Conservation (phyloP, 1,140 invertebrate species). For the Drosophila repleta region DNA sequence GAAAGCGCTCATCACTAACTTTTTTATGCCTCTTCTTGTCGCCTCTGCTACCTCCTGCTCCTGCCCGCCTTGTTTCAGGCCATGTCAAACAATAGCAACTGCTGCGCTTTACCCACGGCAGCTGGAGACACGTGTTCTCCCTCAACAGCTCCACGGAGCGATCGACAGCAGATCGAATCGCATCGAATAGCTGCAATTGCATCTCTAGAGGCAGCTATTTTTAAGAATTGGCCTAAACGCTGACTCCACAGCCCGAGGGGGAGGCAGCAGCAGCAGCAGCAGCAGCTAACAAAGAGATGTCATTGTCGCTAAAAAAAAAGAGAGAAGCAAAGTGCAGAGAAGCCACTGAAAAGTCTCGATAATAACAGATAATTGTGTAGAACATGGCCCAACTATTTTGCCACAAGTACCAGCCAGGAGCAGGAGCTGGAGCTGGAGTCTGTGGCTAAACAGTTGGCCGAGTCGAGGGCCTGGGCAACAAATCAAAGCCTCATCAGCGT, state of each 20-base stretch:
- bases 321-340: slow-evolving; percentile 3
- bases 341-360: slow-evolving; percentile 64
- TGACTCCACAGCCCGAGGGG: slow-evolving; percentile 6
- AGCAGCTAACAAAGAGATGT: slow-evolving; percentile 67
- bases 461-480: slow-evolving; percentile 40
- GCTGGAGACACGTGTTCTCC: slow-evolving; percentile 70
- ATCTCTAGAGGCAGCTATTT: slow-evolving; percentile 71
- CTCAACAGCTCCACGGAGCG: slow-evolving; percentile 33
- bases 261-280: background rate
- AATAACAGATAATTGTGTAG: slow-evolving; percentile 83
- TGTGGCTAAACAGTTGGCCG: slow-evolving; percentile 15
- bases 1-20: too few relatives aligned
- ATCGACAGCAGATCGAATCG: slow-evolving; percentile 30
- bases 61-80: background rate
- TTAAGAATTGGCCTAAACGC: slow-evolving; percentile 75
- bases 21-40: background rate
- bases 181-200: slow-evolving; percentile 29
- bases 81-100: slow-evolving; percentile 16
- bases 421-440: background rate
- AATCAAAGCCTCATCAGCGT: slow-evolving; percentile 77
- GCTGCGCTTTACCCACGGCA: background rate
- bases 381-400: slow-evolving; percentile 82
- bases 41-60: background rate
- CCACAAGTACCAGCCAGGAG: slow-evolving; percentile 27
- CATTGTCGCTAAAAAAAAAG: slow-evolving; percentile 59